Evolutionary conservation across 2,113 vertebrate genomes (phyloP).

Genomic region (Aptenodytes forsteri): DNA sequence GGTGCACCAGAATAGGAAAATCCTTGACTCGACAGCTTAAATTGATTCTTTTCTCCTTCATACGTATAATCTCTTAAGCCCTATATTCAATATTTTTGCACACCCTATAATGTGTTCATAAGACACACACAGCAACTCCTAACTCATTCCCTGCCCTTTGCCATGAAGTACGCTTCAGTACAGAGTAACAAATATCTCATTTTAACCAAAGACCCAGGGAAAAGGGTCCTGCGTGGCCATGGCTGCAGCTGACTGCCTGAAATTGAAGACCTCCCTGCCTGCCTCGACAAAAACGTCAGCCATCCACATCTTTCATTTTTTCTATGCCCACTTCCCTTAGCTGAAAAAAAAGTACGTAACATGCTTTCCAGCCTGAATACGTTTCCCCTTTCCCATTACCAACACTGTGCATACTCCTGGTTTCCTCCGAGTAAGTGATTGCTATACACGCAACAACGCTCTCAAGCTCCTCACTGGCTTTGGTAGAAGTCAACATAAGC

Average conservation of each 20-base stretch:
- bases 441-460: not conserved
- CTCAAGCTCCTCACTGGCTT: not conserved
- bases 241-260: not conserved
- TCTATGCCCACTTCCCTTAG: not conserved
- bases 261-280: not conserved
- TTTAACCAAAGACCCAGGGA: not conserved
- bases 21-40: not conserved
- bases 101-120: not conserved
- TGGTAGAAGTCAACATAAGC: not conserved
- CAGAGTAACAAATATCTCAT: not conserved
- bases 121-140: not conserved
- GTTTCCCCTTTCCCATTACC: not conserved
- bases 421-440: not conserved
- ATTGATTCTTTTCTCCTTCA: constrained; percentile 5
- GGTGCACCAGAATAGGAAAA: not conserved
- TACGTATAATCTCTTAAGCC: not conserved
- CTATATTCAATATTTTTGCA: not conserved
- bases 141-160: not conserved
- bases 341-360: not conserved
- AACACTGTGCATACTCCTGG: not conserved
- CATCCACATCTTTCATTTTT: not conserved
- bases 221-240: not conserved
- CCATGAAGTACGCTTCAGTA: not conserved
- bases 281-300: not conserved
- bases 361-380: not conserved